These are phyloP conservation scores for Volucella bombylans DNA, from an alignment of 2,888 invertebrate species.

Conservation along the genomic window DNA sequence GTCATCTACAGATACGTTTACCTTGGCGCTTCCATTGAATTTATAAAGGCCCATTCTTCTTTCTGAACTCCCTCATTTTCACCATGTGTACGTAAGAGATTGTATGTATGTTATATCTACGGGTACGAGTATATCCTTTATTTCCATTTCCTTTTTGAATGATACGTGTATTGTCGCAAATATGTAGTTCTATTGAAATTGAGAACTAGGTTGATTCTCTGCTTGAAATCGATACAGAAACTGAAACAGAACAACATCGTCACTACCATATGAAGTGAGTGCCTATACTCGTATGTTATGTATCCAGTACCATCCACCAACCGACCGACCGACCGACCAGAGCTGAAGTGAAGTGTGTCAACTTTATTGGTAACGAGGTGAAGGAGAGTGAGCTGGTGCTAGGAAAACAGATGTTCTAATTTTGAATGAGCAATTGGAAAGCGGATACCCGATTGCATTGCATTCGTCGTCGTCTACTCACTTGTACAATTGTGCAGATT, in stretches of 20 bases:
- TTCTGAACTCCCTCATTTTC: too few relatives aligned
- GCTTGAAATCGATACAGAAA: slow-evolving; percentile 57
- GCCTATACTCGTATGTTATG: too few relatives aligned
- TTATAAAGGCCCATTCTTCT: too few relatives aligned
- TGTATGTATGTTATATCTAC: too few relatives aligned
- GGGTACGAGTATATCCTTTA: not conserved
- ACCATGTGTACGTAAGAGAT: too few relatives aligned
- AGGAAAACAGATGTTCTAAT: slow-evolving; percentile 71
- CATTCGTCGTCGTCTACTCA: slow-evolving; percentile 32
- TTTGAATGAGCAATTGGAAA: slow-evolving; percentile 68
- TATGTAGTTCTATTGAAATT: slow-evolving; percentile 11
- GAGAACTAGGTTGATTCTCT: slow-evolving; percentile 44
- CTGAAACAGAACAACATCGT: slow-evolving; percentile 26
- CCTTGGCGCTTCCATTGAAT: too few relatives aligned
- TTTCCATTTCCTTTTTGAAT: slow-evolving; percentile 7
- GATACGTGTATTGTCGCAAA: slow-evolving; percentile 13
- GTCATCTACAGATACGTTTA: too few relatives aligned
- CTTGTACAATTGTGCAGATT: slow-evolving; percentile 52
- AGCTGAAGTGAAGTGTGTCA: slow-evolving; percentile 29
- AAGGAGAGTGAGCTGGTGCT: not conserved
- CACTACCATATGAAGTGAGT: too few relatives aligned
- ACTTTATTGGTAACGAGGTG: slow-evolving; percentile 5
- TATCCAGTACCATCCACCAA: not conserved
- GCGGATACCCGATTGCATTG: slow-evolving; percentile 66
- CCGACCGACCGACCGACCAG: too few relatives aligned